Conservation (phyloP, 2,113 vertebrate species). For the Urocynchramus pylzowi region DNA sequence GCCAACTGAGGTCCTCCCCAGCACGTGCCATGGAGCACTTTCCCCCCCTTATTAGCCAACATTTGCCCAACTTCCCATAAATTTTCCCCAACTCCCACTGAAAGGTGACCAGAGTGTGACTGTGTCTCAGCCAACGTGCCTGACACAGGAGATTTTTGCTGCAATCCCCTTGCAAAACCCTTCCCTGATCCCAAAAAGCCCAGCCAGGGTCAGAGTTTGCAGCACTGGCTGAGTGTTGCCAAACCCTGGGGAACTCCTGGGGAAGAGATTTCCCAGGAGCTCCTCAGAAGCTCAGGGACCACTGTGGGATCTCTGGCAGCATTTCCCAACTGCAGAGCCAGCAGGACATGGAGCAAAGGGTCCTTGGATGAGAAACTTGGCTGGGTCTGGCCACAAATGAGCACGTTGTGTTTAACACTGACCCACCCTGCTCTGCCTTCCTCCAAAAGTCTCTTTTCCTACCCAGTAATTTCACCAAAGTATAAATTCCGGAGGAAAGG, state of each 20-base stretch:
- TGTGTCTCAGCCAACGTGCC: rapidly evolving
- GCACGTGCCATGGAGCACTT: rapidly evolving
- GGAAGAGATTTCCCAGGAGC: not conserved
- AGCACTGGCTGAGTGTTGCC: not conserved
- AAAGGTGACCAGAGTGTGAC: not conserved
- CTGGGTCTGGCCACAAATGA: not conserved
- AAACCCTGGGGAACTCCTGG: rapidly evolving
- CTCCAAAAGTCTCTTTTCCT: not conserved
- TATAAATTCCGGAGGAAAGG: not conserved
- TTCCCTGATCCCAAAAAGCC: not conserved
- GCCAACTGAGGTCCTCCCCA: not conserved
- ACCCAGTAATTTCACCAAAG: not conserved
- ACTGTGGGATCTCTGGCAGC: rapidly evolving
- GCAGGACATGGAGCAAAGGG: not conserved
- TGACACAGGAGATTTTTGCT: not conserved
- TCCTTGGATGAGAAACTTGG: not conserved
- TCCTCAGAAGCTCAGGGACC: not conserved
- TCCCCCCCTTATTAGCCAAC: not conserved
- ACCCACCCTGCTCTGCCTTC: not conserved
- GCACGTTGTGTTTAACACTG: not conserved
- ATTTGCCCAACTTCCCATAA: not conserved
- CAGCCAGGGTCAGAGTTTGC: not conserved
- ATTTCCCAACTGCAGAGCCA: not conserved
- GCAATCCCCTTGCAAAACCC: not conserved
- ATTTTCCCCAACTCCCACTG: not conserved